Base-by-base conservation (phyloP, 2,888 invertebrate genomes). In the Eupeodes latifasciatus region DNA sequence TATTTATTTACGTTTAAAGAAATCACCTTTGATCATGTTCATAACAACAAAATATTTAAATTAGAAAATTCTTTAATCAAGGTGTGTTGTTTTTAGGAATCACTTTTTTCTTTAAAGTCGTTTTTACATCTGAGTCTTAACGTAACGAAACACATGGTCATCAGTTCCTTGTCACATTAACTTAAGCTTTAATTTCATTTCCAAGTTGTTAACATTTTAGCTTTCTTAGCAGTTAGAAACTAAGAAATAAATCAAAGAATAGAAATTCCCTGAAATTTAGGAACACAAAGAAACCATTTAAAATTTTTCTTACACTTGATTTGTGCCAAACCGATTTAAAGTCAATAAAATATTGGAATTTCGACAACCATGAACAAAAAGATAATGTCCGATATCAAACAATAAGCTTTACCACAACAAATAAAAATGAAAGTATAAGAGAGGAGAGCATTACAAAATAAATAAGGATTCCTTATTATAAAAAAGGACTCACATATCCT, bases 401-500 rank as follows among this genome's bases (percentile, higher is more conserved):
- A 71, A 40, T 40, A 85, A 66, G 66, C 16, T 53, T 61, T 19
- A 49, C 55, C 71, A 53, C 80, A 59, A 5, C 3, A 40, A 7
- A 40, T 7, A 40, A 40, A 40, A 40, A 9, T 7, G 4, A 40
- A 3, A 40, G 4, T n/a, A 64, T 71, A 40, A 61, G 76, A 72
- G 19, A 55, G 51, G 44, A 10, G 12, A 57, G 27, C 76, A 85
- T 76, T 85, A 76, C 51, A 80, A 80, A 27, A 81, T 85, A 85
- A 85, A 81, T 85, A 81, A 85, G 81, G 47, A 71, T 80, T 76
- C 44, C 67, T 40, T 51, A 16, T 59, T 44, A 71, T 59, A 80
- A 69, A 75, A 76, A 62, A 44, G 71, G 64, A 76, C 71, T 64
- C 51, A 64, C 59, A 71, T 55, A 69, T 83, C 74, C 82, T 72